A percentile compares a stretch with the other conserved stretches of the same genome.
These are phyloP conservation scores for Triplophysa yarkandensis DNA, from an alignment of 2,797 vertebrate species.

Conservation along the genomic window DNA sequence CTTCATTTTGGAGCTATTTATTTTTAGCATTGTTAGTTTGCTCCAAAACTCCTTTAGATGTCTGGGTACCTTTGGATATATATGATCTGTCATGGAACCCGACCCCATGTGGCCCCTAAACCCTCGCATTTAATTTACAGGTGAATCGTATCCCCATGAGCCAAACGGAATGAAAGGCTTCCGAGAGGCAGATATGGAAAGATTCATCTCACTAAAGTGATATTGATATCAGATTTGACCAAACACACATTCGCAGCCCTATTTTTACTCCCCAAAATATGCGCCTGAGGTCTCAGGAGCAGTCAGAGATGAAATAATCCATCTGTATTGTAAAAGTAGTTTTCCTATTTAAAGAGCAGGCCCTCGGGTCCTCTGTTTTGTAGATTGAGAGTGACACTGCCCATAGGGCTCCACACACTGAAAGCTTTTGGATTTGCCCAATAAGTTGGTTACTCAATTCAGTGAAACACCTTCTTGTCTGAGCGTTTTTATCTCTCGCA, in stretches of 20 bases:
- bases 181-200: conserved; percentile 69
- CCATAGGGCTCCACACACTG: conserved; percentile 45
- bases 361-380: conserved; percentile 71
- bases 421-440: conserved; percentile 67
- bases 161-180: conserved; percentile 72
- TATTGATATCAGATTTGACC: conserved; percentile 70
- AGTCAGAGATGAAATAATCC: conserved; percentile 71
- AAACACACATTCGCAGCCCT: conserved; percentile 74
- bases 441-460: conserved; percentile 78
- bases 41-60: background rate
- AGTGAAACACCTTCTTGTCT: conserved; percentile 77
- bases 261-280: conserved; percentile 73
- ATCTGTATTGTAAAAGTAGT: conserved; percentile 74
- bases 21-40: conserved; percentile 2
- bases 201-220: conserved; percentile 73
- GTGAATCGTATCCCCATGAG: conserved; percentile 60
- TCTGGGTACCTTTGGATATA: conserved; percentile 14
- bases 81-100: conserved; percentile 15
- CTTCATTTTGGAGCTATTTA: background rate
- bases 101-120: conserved; percentile 16
- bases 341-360: conserved; percentile 70
- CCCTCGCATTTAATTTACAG: conserved; percentile 22
- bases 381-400: conserved; percentile 75
- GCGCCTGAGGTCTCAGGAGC: conserved; percentile 73
- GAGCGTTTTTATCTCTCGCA: conserved; percentile 64